Conservation (phyloP, 2,888 invertebrate species). For the Eupelmus urozonus region DNA sequence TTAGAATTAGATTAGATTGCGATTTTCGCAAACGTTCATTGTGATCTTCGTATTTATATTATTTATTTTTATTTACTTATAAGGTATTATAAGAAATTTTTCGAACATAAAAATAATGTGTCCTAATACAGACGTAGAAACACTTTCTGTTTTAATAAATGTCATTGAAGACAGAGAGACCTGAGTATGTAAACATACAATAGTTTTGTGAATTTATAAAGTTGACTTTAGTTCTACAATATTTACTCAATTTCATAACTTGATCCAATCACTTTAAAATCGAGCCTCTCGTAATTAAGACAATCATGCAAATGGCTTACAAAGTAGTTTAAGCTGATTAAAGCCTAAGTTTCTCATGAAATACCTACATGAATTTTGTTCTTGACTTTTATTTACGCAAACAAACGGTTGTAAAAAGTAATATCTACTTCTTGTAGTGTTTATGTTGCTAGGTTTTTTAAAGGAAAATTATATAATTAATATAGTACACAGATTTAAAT, state of each 20-base stretch:
- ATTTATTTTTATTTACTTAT: slow-evolving; percentile 3
- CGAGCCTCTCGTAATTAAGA: slow-evolving; percentile 19
- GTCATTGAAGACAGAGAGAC: slow-evolving; percentile 5
- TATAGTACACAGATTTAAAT: too few relatives aligned
- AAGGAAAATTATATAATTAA: too few relatives aligned
- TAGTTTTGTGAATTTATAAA: slow-evolving; percentile 7
- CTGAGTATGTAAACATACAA: background rate
- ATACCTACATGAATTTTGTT: slow-evolving; percentile 7
- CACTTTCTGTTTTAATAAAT: too few relatives aligned
- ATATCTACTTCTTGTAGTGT: too few relatives aligned
- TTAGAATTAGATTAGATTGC: too few relatives aligned
- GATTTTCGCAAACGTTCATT: too few relatives aligned
- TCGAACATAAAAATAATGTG: too few relatives aligned
- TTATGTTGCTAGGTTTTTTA: too few relatives aligned
- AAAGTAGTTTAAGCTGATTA: slow-evolving; percentile 39
- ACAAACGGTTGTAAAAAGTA: background rate
- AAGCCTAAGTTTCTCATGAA: background rate
- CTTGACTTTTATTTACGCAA: background rate
- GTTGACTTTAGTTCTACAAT: slow-evolving; percentile 8
- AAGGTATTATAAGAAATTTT: too few relatives aligned
- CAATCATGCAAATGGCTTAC: slow-evolving; percentile 38
- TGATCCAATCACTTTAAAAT: slow-evolving; percentile 7
- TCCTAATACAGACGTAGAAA: too few relatives aligned
- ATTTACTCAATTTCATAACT: slow-evolving; percentile 22
- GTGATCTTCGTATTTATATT: too few relatives aligned